Conservation (phyloP, 2,888 invertebrate species). For the Megastigmus dorsalis region DNA sequence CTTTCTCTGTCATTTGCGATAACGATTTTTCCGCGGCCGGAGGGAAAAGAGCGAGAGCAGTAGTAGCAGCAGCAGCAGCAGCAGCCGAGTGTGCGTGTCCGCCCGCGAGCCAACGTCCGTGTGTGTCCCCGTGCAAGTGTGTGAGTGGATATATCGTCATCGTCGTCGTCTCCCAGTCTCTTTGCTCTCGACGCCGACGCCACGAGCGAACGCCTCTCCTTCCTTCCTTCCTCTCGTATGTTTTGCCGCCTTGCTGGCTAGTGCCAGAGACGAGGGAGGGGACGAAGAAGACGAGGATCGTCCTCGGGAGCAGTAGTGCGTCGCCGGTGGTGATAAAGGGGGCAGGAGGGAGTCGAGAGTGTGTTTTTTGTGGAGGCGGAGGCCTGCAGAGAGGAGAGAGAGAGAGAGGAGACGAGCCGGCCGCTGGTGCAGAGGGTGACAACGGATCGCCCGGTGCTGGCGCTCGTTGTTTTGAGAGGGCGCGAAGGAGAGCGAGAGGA, state of each 20-base stretch:
- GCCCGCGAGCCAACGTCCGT: no score
- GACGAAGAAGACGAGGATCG: background rate
- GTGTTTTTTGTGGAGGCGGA: background rate
- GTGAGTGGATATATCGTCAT: no score
- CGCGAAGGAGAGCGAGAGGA: background rate
- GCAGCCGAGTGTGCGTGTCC: background rate
- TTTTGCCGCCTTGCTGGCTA: conserved; percentile 33
- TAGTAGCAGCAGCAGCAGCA: no score
- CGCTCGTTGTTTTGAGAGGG: conserved; percentile 10
- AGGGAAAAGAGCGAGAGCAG: background rate
- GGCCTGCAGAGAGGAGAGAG: background rate
- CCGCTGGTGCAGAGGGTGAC: background rate
- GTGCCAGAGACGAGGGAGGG: background rate
- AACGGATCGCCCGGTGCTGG: background rate
- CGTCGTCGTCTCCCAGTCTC: no score
- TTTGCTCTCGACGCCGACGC: background rate
- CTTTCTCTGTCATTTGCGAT: conserved; percentile 38
- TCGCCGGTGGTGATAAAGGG: no score
- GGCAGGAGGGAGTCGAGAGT: background rate
- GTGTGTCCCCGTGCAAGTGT: no score
- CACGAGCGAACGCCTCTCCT: background rate
- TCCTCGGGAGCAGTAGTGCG: conserved; percentile 11
- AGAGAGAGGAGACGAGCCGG: background rate
- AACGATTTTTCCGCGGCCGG: conserved; percentile 50
- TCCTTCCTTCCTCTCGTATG: conserved; percentile 16